Conservation (phyloP, 53 echinoderm and acorn worm species). For the Apostichopus leukothele region DNA sequence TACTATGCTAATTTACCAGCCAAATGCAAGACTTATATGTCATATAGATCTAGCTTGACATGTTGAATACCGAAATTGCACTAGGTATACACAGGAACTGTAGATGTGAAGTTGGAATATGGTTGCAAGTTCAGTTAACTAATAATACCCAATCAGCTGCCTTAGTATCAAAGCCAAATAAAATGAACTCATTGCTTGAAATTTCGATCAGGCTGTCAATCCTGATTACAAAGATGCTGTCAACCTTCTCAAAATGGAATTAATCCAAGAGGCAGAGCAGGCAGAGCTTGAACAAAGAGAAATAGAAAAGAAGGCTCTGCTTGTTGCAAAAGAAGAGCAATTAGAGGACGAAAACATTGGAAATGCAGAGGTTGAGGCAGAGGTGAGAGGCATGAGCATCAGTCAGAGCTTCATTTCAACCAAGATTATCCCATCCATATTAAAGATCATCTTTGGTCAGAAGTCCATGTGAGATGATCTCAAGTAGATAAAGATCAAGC, state of each 20-base stretch:
- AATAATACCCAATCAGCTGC: not conserved
- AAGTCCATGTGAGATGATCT: too few relatives aligned
- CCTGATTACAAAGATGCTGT: constrained; percentile 6
- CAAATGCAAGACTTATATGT: too few relatives aligned
- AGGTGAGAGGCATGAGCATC: constrained; percentile 9
- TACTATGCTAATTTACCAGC: too few relatives aligned
- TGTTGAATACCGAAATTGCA: too few relatives aligned
- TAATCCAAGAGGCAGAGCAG: not conserved
- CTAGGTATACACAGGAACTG: too few relatives aligned
- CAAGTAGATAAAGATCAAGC: too few relatives aligned
- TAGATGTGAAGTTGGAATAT: too few relatives aligned
- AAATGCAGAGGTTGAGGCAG: constrained; percentile 9
- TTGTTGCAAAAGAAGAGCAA: constrained; percentile 7
- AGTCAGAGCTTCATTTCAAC: not conserved
- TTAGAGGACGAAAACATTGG: constrained; percentile 19
- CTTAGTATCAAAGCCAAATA: not conserved
- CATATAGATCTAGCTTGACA: too few relatives aligned
- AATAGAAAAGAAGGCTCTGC: constrained; percentile 8
- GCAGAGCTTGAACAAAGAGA: constrained; percentile 12
- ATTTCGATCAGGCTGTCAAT: not conserved
- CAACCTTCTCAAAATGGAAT: constrained; percentile 1
- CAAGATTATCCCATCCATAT: not conserved
- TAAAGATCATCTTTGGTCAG: too few relatives aligned
- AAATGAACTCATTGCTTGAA: not conserved
- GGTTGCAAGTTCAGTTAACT: too few relatives aligned